Percentiles rank a stretch among this genome's conserved stretches.
phyloP scores from a whole-genome alignment of 2,113 vertebrate species.

The Delphinus delphis region DNA sequence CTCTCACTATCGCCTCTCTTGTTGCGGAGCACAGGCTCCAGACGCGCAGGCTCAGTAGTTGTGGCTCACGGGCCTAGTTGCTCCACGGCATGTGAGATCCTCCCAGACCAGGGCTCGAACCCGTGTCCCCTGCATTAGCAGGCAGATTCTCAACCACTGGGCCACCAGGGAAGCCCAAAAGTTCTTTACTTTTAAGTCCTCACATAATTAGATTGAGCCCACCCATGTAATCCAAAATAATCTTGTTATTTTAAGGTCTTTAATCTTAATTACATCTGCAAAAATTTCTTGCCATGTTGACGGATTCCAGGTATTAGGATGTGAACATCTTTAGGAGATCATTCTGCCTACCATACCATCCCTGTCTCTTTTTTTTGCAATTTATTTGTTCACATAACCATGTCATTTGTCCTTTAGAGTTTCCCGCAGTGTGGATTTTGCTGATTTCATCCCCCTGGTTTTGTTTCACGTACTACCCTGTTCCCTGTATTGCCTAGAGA shows the following conservation, averaged over 20 bases:
- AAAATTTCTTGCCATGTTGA: neutral
- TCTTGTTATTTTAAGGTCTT: neutral
- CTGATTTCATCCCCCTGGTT: neutral
- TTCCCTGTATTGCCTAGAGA: neutral
- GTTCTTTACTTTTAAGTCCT: neutral
- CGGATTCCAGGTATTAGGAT: neutral
- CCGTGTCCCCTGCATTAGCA: too few relatives aligned
- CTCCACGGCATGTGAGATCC: too few relatives aligned
- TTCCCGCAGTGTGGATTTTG: neutral
- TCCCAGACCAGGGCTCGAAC: too few relatives aligned
- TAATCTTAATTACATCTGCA: neutral
- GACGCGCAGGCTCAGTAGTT: too few relatives aligned
- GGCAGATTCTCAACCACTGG: too few relatives aligned
- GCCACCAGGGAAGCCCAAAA: neutral
- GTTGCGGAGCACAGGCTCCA: too few relatives aligned
- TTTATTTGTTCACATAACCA: neutral
- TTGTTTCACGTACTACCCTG: neutral
- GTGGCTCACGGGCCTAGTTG: too few relatives aligned
- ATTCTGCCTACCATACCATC: neutral
- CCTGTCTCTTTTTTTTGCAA: neutral
- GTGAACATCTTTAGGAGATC: neutral
- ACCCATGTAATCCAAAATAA: neutral
- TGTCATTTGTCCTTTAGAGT: neutral
- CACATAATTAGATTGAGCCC: neutral
- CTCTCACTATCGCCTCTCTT: too few relatives aligned